A percentile compares a stretch with the other conserved stretches of the same genome.
phyloP scores from a whole-genome alignment of 2,113 vertebrate genomes.

The Strix aluco region DNA sequence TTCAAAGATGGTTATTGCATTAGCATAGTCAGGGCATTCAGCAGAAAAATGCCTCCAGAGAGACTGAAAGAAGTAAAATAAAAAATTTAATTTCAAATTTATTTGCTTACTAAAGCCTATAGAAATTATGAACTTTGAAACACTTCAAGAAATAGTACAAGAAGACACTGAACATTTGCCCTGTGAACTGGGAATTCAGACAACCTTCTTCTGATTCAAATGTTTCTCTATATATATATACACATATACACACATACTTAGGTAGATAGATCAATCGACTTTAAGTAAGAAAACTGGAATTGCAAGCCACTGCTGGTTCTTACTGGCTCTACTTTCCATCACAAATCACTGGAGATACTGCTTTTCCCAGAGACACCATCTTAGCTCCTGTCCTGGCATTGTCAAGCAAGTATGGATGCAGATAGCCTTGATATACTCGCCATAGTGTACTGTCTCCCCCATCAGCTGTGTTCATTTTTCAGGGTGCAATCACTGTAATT shows the following conservation, averaged over 20 bases:
- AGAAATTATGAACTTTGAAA: neutral
- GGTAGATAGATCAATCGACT: accelerated
- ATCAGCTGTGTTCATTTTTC: neutral
- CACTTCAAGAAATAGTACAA: neutral
- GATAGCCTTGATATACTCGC: neutral
- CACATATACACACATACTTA: neutral
- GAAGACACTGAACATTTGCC: neutral
- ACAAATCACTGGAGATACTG: neutral
- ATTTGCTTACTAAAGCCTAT: neutral
- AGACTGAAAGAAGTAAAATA: neutral
- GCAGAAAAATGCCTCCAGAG: neutral
- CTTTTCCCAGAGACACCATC: neutral
- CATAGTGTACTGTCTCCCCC: neutral
- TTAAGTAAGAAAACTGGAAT: neutral
- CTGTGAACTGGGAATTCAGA: neutral
- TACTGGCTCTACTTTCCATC: neutral
- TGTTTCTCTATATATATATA: neutral
- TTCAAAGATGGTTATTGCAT: neutral
- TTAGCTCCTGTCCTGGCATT: neutral
- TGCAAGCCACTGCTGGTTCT: neutral
- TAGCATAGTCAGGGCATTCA: neutral
- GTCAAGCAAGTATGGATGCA: neutral
- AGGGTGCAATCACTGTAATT: neutral
- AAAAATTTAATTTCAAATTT: neutral
- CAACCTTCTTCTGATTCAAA: neutral